Conservation (phyloP, 2,888 invertebrate genomes). For the Brachypalpus laphriformis region DNA sequence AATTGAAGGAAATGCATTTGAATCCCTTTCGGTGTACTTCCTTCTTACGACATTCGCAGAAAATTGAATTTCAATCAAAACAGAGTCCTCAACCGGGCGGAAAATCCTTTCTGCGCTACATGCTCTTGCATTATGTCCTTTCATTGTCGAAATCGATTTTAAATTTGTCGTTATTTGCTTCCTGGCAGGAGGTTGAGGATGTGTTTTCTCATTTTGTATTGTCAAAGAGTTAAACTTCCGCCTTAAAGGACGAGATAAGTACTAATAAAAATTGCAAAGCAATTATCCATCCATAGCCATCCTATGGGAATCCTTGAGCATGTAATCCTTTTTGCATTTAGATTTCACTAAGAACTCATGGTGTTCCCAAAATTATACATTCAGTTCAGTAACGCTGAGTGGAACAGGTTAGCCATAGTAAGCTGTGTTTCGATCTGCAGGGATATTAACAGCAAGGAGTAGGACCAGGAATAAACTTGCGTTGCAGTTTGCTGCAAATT, state of each 20-base stretch:
- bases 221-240: slow-evolving; percentile 34
- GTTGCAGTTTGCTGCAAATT: neutral
- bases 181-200: slow-evolving; percentile 42
- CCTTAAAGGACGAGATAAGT: slow-evolving; percentile 33
- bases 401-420: no score
- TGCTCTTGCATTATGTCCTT: slow-evolving; percentile 7
- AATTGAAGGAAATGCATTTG: slow-evolving; percentile 34
- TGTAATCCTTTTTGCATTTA: no score
- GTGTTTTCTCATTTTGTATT: neutral
- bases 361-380: slow-evolving; percentile 11
- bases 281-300: no score
- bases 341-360: slow-evolving; percentile 7
- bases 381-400: neutral
- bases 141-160: slow-evolving; percentile 54
- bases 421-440: slow-evolving; percentile 1
- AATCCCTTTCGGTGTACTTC: slow-evolving; percentile 49
- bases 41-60: slow-evolving; percentile 38
- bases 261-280: slow-evolving; percentile 14
- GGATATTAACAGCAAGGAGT: slow-evolving; percentile 13
- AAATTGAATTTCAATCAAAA: slow-evolving; percentile 65
- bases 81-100: slow-evolving; percentile 42
- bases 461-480: neutral
- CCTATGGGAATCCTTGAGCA: no score
- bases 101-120: slow-evolving; percentile 50
- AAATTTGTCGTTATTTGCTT: slow-evolving; percentile 33